Evolutionary conservation across 2,113 vertebrate genomes (phyloP).

Genomic region (Ictidomys tridecemlineatus): DNA sequence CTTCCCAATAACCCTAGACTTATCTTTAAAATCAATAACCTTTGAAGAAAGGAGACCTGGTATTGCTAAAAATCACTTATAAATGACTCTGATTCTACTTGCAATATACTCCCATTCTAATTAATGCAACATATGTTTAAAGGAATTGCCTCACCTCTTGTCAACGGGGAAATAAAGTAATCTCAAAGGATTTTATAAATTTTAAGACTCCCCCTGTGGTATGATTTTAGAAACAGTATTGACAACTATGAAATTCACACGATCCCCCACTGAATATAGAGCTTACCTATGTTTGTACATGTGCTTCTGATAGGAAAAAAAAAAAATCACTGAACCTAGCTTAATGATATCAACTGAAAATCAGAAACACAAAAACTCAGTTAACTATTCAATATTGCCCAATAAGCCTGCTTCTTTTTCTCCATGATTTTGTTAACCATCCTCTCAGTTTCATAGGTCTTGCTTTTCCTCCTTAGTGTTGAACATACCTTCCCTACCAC

Average conservation of each 20-base stretch:
- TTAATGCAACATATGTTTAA: no score
- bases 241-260: neutral
- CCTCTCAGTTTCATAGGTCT: neutral
- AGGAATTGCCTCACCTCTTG: no score
- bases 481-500: neutral
- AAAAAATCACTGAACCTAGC: neutral
- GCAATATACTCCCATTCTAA: neutral
- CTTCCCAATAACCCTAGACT: neutral
- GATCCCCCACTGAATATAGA: neutral
- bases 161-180: neutral
- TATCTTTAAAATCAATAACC: conserved; percentile 34
- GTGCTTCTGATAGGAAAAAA: neutral
- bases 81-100: neutral
- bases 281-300: neutral
- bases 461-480: neutral
- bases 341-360: neutral
- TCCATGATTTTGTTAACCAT: neutral
- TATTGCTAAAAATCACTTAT: neutral
- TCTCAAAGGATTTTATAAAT: neutral
- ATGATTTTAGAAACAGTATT: neutral
- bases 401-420: neutral
- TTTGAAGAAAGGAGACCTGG: neutral
- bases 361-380: neutral
- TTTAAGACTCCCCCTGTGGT: neutral
- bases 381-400: neutral